These are phyloP conservation scores for Pangasianodon gigas DNA, from an alignment of 2,113 vertebrate species.

Conservation along the genomic window DNA sequence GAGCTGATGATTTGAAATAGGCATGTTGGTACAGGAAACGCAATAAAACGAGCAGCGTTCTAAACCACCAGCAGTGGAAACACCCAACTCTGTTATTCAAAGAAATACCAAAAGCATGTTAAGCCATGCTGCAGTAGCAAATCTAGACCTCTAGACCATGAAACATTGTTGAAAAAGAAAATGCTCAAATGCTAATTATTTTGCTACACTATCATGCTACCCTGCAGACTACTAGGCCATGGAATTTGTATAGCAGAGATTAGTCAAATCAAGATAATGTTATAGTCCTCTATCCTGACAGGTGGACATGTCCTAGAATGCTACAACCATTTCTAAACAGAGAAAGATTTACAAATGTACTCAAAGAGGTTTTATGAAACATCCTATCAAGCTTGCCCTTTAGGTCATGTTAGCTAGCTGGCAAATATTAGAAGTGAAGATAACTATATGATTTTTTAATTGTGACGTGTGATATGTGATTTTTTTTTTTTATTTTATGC, in stretches of 20 bases:
- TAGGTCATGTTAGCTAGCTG: not conserved
- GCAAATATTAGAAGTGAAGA: no score
- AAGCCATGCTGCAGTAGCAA: not conserved
- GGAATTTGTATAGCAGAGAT: not conserved
- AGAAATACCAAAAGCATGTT: not conserved
- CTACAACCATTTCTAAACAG: not conserved
- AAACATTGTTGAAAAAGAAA: not conserved
- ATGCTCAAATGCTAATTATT: not conserved
- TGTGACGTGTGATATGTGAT: no score
- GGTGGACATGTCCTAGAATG: not conserved
- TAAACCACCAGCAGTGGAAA: not conserved
- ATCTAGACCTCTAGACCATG: not conserved
- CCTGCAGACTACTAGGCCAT: not conserved
- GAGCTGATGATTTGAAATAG: not conserved
- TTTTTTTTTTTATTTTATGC: no score
- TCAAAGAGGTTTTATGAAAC: not conserved
- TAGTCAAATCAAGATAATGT: not conserved
- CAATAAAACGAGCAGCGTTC: not conserved
- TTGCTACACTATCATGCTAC: not conserved
- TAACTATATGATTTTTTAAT: no score
- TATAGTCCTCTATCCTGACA: not conserved
- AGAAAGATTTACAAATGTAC: not conserved
- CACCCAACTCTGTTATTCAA: not conserved
- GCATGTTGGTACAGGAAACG: not conserved
- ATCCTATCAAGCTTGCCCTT: not conserved